Evolutionary conservation across 2,888 invertebrate genomes (phyloP), one percentile per base, ranked within the genome.

Genomic region (Muscina levida): DNA sequence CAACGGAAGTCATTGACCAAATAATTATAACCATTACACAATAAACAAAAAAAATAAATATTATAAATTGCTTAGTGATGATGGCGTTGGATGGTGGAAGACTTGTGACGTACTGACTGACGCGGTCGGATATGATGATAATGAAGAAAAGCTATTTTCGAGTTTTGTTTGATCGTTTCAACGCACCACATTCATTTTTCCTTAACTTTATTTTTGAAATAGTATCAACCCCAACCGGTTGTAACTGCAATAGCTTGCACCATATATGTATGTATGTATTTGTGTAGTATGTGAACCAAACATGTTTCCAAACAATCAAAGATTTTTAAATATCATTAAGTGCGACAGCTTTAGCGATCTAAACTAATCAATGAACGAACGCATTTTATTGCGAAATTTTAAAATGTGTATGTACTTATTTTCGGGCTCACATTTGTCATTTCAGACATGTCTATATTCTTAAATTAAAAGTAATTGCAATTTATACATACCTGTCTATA

Each of bases 181-280:
- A n/a, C n/a, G 44, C 2, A 44, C 3, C n/a, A 11, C 17, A 48
- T 15, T 48, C 15, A 17, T 31, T 31, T 31, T 31, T 31, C 4
- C 31, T 8, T 5, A 31, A 31, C 31, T 5, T 31, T 8, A 31
- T 31, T 31, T 56, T 56, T 26, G 26, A 15, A 56, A 24, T 56
- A n/a, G 24, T 56, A 31, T 56, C 26, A 17, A 22, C 53, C 59
- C 31, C 4, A 81, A 81, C 77, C 66, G 59, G 77, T 57, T 77
- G 53, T 73, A 31, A 53, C 67, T 68, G 59, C 39, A 66, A 37
- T 24, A 3, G 8, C 42, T 74, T 75, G 59, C 51, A 68, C 72
- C 62, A 79, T 75, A 42, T 37, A 79, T 11, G 5, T 44, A 17
- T 24, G 8, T 15, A 56, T 26, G 57, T n/a, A 42, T 65, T 39